Conservation (phyloP, 2,113 vertebrate genomes). For the Silurus glanis region DNA sequence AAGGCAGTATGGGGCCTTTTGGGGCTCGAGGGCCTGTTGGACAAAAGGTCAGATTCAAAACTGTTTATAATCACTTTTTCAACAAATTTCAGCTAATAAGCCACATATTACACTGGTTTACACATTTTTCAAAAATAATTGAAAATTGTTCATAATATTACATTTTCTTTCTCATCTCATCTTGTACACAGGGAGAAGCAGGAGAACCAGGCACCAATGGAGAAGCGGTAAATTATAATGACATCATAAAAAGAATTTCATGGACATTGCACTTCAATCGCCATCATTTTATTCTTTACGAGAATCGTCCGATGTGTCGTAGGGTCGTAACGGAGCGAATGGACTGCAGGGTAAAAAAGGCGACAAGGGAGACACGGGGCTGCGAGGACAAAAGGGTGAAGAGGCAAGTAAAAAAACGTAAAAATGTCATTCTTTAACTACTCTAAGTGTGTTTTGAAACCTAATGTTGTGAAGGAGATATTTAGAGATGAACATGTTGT, state of each 20-base stretch:
- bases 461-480: background rate
- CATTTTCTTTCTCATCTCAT: background rate
- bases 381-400: conserved; percentile 76
- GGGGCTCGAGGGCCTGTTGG: conserved; percentile 82
- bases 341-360: conserved; percentile 80
- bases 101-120: background rate
- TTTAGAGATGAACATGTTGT: background rate
- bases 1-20: conserved; percentile 82
- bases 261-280: background rate
- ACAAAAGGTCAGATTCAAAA: conserved; percentile 76
- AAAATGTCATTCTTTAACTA: background rate
- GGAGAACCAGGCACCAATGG: conserved; percentile 80
- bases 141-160: too few species aligned
- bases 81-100: background rate
- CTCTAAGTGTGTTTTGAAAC: too few species aligned
- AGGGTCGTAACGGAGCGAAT: conserved; percentile 80
- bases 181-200: conserved; percentile 74
- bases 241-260: background rate
- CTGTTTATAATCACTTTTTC: background rate
- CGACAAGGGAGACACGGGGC: conserved; percentile 78
- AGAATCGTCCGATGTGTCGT: background rate
- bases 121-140: background rate
- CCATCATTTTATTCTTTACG: background rate
- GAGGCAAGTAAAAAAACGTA: conserved; percentile 60
- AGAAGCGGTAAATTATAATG: conserved; percentile 67